phyloP scores from a whole-genome alignment of 2,888 invertebrate genomes.

The Shargacucullia verbasci region DNA sequence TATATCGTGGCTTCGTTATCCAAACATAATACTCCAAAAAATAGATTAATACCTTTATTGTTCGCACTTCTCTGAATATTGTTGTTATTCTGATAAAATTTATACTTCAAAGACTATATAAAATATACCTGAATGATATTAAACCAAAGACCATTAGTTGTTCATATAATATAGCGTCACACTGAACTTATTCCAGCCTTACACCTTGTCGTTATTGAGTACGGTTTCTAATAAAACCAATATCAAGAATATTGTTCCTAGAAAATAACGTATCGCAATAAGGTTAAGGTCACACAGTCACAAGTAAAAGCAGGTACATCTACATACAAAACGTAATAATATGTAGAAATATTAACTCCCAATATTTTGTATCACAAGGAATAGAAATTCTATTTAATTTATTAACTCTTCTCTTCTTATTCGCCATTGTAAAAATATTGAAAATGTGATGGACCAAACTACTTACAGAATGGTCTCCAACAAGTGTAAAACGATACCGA shows the following conservation, averaged over 20 bases:
- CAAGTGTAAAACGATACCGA: too few relatives aligned
- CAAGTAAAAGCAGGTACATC: conserved; percentile 1
- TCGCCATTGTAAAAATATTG: neutral
- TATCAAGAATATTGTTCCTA: conserved; percentile 28
- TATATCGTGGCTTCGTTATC: conserved; percentile 1
- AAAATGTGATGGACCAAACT: conserved; percentile 2
- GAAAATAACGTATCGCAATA: conserved; percentile 28
- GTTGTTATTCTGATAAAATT: conserved; percentile 6
- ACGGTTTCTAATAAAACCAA: conserved; percentile 26
- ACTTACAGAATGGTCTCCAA: too few relatives aligned
- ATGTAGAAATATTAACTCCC: too few relatives aligned
- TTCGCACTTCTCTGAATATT: conserved; percentile 9
- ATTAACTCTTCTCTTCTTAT: too few relatives aligned
- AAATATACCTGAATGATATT: neutral
- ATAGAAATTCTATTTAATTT: neutral
- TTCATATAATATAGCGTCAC: too few relatives aligned
- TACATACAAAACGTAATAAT: too few relatives aligned
- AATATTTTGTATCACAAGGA: neutral
- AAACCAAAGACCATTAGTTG: conserved; percentile 12
- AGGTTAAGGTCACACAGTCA: conserved; percentile 5
- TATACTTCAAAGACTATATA: neutral
- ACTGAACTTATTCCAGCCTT: too few relatives aligned
- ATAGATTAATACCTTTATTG: neutral
- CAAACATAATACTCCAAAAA: neutral
- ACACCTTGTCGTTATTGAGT: conserved; percentile 24